These are phyloP conservation scores for Felis chaus DNA, from an alignment of 2,113 vertebrate species.

Conservation along the genomic window DNA sequence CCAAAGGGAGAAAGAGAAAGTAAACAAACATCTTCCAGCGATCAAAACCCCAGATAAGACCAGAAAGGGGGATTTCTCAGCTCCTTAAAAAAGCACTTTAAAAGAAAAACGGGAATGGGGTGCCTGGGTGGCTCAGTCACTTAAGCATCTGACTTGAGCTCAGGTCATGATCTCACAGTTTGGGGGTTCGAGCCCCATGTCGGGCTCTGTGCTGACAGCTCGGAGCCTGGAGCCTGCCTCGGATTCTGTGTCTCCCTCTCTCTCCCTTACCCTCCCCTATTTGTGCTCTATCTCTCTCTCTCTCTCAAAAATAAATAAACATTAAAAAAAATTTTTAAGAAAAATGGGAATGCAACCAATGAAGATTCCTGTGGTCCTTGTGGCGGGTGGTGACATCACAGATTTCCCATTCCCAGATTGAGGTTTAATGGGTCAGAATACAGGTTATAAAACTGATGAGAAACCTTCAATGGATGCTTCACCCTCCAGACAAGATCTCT, in stretches of 20 bases:
- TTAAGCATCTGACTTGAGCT: too few relatives aligned
- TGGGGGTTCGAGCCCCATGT: too few relatives aligned
- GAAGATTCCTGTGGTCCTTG: slow-evolving; percentile 68
- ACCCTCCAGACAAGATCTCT: slow-evolving; percentile 83
- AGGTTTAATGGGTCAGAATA: slow-evolving; percentile 86
- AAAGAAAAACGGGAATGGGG: slow-evolving; percentile 60
- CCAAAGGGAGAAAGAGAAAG: slow-evolving; percentile 88
- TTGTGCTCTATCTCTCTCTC: too few relatives aligned
- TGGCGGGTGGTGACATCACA: slow-evolving; percentile 69
- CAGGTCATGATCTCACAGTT: too few relatives aligned
- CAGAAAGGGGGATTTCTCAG: slow-evolving; percentile 94
- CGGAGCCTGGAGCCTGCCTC: too few relatives aligned
- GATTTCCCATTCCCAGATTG: slow-evolving; percentile 73
- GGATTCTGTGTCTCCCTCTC: too few relatives aligned
- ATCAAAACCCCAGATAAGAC: slow-evolving; percentile 92
- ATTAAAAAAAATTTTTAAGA: slow-evolving; percentile 82
- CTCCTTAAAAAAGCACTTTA: slow-evolving; percentile 98
- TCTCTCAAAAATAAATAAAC: too few relatives aligned
- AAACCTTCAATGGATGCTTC: slow-evolving; percentile 83
- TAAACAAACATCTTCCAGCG: slow-evolving; percentile 91
- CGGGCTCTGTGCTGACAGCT: too few relatives aligned
- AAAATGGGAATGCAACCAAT: slow-evolving; percentile 75
- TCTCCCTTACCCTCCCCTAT: too few relatives aligned
- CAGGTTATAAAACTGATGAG: slow-evolving; percentile 85
- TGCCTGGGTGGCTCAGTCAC: too few relatives aligned